Conservation (phyloP, 2,113 vertebrate species). For the Protobothrops mucrosquamatus region DNA sequence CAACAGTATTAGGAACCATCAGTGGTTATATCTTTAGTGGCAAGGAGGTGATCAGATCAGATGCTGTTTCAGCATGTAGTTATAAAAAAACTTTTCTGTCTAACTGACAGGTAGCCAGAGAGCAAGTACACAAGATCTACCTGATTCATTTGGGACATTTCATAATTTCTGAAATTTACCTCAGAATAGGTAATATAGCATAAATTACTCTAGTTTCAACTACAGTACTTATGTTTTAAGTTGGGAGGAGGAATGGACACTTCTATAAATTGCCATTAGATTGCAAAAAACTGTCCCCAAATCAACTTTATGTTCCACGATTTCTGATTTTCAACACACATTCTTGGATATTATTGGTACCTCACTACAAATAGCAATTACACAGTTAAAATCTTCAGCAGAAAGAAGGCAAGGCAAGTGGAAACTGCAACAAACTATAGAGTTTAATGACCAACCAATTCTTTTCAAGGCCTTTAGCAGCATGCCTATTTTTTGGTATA, state of each 20-base stretch:
- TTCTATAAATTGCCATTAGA: neutral
- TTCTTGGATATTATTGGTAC: neutral
- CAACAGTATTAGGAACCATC: neutral
- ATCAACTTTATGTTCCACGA: neutral
- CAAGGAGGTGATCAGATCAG: neutral
- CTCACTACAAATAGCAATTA: neutral
- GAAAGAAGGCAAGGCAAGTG: neutral
- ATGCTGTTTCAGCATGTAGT: neutral
- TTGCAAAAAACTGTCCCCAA: neutral
- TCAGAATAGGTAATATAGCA: neutral
- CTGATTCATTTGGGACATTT: neutral
- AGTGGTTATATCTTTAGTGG: neutral
- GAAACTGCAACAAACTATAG: rapidly evolving
- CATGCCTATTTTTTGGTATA: neutral
- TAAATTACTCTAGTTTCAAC: neutral
- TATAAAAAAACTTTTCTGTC: neutral
- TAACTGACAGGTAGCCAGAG: neutral
- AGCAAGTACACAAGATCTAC: neutral
- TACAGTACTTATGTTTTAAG: neutral
- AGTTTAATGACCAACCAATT: neutral
- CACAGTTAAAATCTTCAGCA: neutral
- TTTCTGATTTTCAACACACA: neutral
- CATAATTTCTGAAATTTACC: neutral
- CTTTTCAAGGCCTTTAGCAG: neutral
- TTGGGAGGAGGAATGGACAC: neutral